Evolutionary conservation across 2,113 vertebrate species (phyloP).

Genomic region (Ptychochromis oligacanthus): DNA sequence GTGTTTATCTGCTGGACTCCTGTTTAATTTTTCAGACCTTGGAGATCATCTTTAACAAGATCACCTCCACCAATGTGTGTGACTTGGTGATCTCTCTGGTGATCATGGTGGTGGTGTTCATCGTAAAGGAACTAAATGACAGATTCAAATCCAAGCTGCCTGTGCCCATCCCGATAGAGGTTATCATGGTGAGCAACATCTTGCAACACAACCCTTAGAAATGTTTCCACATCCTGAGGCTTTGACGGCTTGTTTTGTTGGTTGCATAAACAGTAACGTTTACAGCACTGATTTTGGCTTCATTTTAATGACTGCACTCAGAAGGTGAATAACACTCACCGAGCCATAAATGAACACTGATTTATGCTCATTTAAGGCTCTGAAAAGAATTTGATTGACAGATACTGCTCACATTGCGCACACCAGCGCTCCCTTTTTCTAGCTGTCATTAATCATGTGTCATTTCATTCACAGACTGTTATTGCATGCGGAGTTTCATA

Average conservation of each 20-base stretch:
- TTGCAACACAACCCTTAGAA: not conserved
- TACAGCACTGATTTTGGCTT: not conserved
- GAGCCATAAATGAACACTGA: too few relatives aligned
- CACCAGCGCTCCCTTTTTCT: not conserved
- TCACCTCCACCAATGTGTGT: conserved; percentile 86
- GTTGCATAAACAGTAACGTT: not conserved
- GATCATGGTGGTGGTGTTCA: conserved; percentile 85
- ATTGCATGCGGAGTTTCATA: conserved; percentile 90
- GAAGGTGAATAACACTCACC: not conserved
- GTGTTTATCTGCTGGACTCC: not conserved
- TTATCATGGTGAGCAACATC: conserved; percentile 87
- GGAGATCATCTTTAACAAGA: conserved; percentile 83
- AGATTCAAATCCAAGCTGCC: conserved; percentile 90
- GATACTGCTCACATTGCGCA: not conserved
- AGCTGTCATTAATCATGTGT: not conserved
- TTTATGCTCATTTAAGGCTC: not conserved
- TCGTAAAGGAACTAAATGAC: conserved; percentile 93
- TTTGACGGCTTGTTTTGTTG: not conserved
- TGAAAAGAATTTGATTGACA: not conserved
- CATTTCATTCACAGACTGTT: conserved; percentile 85
- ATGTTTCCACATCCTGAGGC: not conserved
- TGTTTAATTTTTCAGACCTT: conserved; percentile 82
- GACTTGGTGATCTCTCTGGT: conserved; percentile 89
- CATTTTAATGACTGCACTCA: not conserved
- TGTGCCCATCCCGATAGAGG: conserved; percentile 92